phyloP scores from a whole-genome alignment of 2,113 vertebrate species.

The Pteronura brasiliensis region DNA sequence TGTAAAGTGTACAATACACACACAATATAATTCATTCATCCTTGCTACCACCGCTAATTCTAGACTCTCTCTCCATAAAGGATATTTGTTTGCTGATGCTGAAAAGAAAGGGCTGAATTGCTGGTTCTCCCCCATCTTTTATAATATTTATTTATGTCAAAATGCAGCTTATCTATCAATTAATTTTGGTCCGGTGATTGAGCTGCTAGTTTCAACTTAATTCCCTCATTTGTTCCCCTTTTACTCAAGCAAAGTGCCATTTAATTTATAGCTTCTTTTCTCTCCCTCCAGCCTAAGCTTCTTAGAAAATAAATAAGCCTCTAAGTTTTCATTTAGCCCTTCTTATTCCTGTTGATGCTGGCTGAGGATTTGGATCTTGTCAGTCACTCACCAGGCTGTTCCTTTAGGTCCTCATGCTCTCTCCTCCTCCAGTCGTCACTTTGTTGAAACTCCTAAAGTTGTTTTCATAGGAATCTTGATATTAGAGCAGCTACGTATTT shows the following conservation, averaged over 20 bases:
- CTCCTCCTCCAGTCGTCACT: not conserved
- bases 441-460: not conserved
- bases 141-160: slow-evolving; percentile 36
- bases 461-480: not conserved
- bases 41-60: not conserved
- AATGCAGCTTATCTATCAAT: slow-evolving; percentile 62
- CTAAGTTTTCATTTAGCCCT: slow-evolving; percentile 51
- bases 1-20: not conserved
- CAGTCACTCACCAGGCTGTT: not conserved
- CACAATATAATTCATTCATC: not conserved
- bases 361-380: slow-evolving; percentile 40
- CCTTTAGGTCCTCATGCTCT: not conserved
- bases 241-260: slow-evolving; percentile 71
- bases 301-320: slow-evolving; percentile 72
- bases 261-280: slow-evolving; percentile 69
- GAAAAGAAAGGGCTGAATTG: not conserved
- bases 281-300: slow-evolving; percentile 61
- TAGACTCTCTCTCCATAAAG: not conserved
- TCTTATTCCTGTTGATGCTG: slow-evolving; percentile 36
- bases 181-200: slow-evolving; percentile 34
- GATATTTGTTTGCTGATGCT: not conserved
- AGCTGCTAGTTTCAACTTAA: slow-evolving; percentile 51
- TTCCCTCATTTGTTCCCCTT: slow-evolving; percentile 66
- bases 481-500: not conserved
- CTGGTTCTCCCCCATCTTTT: not conserved